Percentiles rank a stretch among this genome's conserved stretches.
Evolutionary conservation across 2,113 vertebrate genomes (phyloP).

Genomic region (Laticauda laticaudata): DNA sequence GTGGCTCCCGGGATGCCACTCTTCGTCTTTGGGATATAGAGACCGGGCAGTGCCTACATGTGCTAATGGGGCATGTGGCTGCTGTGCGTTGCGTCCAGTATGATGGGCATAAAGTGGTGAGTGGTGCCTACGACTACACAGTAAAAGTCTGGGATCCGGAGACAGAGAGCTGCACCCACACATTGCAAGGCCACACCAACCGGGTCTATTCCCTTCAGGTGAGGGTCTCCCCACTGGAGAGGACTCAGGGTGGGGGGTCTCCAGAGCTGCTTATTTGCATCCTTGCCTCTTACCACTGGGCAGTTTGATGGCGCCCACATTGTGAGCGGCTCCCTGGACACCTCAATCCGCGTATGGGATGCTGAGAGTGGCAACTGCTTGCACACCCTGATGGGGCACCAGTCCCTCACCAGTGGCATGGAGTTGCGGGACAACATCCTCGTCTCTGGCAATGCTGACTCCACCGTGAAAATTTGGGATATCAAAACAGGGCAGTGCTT

Average conservation of each 20-base stretch:
- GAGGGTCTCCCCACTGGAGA: not conserved
- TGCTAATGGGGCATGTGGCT: conserved; percentile 66
- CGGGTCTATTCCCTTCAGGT: conserved; percentile 68
- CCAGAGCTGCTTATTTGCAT: not conserved
- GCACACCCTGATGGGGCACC: conserved; percentile 68
- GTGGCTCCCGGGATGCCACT: conserved; percentile 58
- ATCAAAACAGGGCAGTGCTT: conserved; percentile 70
- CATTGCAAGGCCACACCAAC: conserved; percentile 67
- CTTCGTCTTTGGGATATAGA: conserved; percentile 70
- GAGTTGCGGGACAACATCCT: conserved; percentile 67
- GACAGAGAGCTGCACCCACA: conserved; percentile 69
- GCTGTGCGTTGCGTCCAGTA: conserved; percentile 69
- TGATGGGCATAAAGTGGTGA: conserved; percentile 61
- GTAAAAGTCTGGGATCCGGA: conserved; percentile 70
- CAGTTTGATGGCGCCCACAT: conserved; percentile 69
- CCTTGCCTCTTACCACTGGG: not conserved
- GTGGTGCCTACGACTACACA: conserved; percentile 64
- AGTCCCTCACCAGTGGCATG: conserved; percentile 66
- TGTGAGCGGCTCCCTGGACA: conserved; percentile 65
- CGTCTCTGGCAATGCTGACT: conserved; percentile 63
- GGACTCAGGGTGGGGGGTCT: too few relatives aligned
- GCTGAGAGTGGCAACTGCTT: conserved; percentile 67
- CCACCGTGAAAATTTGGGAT: conserved; percentile 72
- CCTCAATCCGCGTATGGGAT: conserved; percentile 64
- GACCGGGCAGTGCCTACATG: conserved; percentile 63